Conservation (phyloP, 2,113 vertebrate species). For the Epinephelus moara region DNA sequence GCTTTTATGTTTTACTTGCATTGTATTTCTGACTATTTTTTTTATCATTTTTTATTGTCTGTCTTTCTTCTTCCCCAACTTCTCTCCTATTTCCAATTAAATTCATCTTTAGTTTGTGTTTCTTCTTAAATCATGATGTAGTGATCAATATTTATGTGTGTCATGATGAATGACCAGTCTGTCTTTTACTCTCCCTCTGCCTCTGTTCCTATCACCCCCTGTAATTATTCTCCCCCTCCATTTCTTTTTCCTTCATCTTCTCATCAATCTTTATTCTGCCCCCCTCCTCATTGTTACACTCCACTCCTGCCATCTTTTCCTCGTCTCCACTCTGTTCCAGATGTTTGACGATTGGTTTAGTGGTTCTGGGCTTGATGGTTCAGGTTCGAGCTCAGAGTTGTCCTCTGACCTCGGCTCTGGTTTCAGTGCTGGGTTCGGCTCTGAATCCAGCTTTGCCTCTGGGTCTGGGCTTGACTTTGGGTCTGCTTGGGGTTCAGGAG, state of each 20-base stretch:
- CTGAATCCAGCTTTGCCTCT: slow-evolving; percentile 61
- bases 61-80: neutral
- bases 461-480: slow-evolving; percentile 74
- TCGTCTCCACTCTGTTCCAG: slow-evolving; percentile 69
- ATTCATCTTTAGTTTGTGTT: neutral
- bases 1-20: neutral
- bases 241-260: neutral
- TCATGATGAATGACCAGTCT: slow-evolving; percentile 7
- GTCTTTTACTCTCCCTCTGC: slow-evolving; percentile 14
- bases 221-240: neutral
- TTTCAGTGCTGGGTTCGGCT: slow-evolving; percentile 60
- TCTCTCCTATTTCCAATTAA: neutral
- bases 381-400: slow-evolving; percentile 68
- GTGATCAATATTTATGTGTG: slow-evolving; percentile 30
- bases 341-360: slow-evolving; percentile 82
- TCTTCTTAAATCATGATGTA: neutral
- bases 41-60: neutral
- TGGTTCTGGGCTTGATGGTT: slow-evolving; percentile 76
- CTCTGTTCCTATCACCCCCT: neutral
- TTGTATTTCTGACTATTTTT: no score
- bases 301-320: slow-evolving; percentile 18
- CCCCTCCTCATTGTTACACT: neutral
- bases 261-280: neutral
- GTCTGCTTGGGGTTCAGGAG: slow-evolving; percentile 72
- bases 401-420: slow-evolving; percentile 44